Conservation (phyloP, 2,113 vertebrate species). For the Brachyhypopomus gauderio region DNA sequence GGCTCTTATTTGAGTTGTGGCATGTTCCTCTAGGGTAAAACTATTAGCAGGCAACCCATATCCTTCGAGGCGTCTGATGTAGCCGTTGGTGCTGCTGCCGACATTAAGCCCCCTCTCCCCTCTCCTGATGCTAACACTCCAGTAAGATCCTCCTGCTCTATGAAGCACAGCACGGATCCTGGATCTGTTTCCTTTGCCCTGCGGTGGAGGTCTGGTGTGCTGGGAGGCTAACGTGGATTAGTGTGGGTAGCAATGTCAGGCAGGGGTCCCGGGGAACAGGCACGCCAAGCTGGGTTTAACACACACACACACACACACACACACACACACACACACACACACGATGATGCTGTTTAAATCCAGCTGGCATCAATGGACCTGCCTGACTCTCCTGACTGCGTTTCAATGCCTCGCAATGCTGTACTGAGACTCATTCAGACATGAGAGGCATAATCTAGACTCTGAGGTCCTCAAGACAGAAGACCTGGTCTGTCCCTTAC, state of each 20-base stretch:
- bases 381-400: not conserved
- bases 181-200: slow-evolving; percentile 46
- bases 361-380: not conserved
- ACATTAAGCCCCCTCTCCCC: not conserved
- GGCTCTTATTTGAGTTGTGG: not conserved
- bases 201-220: slow-evolving; percentile 42
- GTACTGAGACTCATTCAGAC: not conserved
- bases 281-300: slow-evolving; percentile 46
- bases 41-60: not conserved
- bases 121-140: slow-evolving; percentile 31
- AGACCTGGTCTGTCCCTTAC: slow-evolving; percentile 64
- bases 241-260: slow-evolving; percentile 23
- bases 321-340: too few species aligned
- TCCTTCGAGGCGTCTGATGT: not conserved
- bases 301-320: slow-evolving; percentile 17
- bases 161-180: slow-evolving; percentile 33
- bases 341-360: slow-evolving; percentile 1
- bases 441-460: not conserved
- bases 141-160: slow-evolving; percentile 61
- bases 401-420: not conserved
- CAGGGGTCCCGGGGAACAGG: not conserved
- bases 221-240: slow-evolving; percentile 21
- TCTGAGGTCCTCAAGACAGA: not conserved
- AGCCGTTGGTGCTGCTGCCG: not conserved
- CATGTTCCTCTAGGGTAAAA: not conserved